phyloP scores from a whole-genome alignment of 2,113 vertebrate genomes.

The Kobus ellipsiprymnus region DNA sequence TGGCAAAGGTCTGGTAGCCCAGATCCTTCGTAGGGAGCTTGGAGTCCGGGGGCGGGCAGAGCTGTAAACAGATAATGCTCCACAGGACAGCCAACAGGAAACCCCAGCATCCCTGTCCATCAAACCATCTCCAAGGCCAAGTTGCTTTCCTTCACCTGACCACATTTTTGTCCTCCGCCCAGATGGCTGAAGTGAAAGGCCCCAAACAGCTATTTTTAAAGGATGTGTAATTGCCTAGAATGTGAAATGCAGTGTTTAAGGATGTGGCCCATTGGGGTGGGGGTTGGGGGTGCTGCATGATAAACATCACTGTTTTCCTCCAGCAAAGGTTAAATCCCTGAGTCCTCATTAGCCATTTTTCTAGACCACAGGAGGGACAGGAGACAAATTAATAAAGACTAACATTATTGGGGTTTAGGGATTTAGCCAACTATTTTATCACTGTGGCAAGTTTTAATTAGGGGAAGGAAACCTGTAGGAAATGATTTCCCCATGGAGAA shows the following conservation, averaged over 20 bases:
- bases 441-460: not conserved
- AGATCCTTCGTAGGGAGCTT: not conserved
- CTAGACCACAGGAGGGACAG: not conserved
- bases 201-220: not conserved
- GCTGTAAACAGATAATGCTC: no score
- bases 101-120: rapidly evolving
- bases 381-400: no score
- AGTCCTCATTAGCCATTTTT: not conserved
- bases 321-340: not conserved
- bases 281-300: not conserved
- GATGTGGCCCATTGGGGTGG: conserved; percentile 56
- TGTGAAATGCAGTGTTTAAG: conserved; percentile 49
- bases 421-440: not conserved
- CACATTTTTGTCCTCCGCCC: not conserved
- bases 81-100: rapidly evolving
- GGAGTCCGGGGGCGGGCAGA: not conserved
- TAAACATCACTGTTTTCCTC: not conserved
- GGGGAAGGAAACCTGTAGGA: not conserved
- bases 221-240: not conserved
- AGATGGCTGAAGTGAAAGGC: not conserved
- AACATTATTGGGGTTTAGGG: not conserved
- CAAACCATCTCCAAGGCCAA: rapidly evolving
- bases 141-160: not conserved
- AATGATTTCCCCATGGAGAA: not conserved
- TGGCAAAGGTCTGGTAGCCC: not conserved